Percentiles rank a stretch among this genome's conserved stretches.
phyloP scores from a whole-genome alignment of 2,797 vertebrate genomes.

The Sebastes taczanowskii region DNA sequence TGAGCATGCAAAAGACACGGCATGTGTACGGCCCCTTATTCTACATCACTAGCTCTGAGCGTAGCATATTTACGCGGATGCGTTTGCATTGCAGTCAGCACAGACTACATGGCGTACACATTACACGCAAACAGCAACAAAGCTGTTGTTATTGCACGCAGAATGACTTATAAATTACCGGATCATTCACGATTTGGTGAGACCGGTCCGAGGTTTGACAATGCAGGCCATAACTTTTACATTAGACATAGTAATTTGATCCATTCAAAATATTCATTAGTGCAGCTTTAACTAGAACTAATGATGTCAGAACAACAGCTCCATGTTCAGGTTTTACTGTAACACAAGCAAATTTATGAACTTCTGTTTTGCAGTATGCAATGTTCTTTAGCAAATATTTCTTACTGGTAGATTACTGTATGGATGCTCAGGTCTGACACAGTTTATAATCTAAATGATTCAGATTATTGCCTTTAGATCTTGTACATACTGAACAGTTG shows the following conservation, averaged over 20 bases:
- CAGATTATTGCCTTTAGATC: slow-evolving; percentile 1
- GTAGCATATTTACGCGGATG: too few relatives aligned
- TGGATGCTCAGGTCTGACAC: slow-evolving; percentile 13
- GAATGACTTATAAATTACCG: too few relatives aligned
- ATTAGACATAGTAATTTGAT: background rate
- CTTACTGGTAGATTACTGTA: background rate
- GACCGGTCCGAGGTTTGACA: too few relatives aligned
- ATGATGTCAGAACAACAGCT: slow-evolving; percentile 21
- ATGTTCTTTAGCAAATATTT: slow-evolving; percentile 14
- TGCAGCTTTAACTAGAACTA: slow-evolving; percentile 9
- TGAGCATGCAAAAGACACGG: too few relatives aligned
- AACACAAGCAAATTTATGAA: background rate
- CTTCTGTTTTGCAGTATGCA: slow-evolving; percentile 33
- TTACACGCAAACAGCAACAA: too few relatives aligned
- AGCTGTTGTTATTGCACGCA: too few relatives aligned
- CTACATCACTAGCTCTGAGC: too few relatives aligned
- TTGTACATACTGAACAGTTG: background rate
- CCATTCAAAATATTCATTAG: background rate
- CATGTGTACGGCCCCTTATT: too few relatives aligned
- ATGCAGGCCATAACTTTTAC: background rate
- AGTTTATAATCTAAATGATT: background rate
- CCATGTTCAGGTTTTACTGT: slow-evolving; percentile 7
- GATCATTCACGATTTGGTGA: too few relatives aligned
- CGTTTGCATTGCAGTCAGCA: too few relatives aligned
- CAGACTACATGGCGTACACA: too few relatives aligned